Conservation (phyloP, 2,888 invertebrate genomes). For the Gerris lacustris region DNA sequence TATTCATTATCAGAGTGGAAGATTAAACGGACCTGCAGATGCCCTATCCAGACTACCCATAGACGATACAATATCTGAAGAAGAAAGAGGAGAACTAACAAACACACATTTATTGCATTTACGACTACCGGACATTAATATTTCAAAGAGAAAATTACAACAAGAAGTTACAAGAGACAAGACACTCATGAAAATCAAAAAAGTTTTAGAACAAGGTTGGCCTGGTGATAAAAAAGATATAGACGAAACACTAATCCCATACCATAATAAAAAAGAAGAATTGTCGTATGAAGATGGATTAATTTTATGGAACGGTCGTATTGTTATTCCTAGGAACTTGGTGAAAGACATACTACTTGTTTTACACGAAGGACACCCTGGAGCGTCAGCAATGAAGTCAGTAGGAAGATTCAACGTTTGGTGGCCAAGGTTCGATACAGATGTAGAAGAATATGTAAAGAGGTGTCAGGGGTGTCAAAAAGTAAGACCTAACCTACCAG, state of each 20-base stretch:
- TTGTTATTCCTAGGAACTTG: slow-evolving; percentile 15
- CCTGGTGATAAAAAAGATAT: slow-evolving; percentile 9
- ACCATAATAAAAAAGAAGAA: slow-evolving; percentile 13
- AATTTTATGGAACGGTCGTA: slow-evolving; percentile 16
- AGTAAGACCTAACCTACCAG: too few relatives aligned
- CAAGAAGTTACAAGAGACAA: slow-evolving; percentile 14
- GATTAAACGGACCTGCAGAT: slow-evolving; percentile 16
- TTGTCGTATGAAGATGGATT: too few relatives aligned
- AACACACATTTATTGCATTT: slow-evolving; percentile 3
- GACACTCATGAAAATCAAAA: slow-evolving; percentile 11
- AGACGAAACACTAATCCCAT: not conserved
- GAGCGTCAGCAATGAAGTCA: slow-evolving; percentile 14
- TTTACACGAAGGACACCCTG: slow-evolving; percentile 18
- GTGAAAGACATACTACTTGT: slow-evolving; percentile 12
- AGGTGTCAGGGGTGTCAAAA: not conserved
- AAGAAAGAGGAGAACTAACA: slow-evolving; percentile 6
- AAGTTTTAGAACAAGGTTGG: slow-evolving; percentile 19
- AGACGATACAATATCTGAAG: slow-evolving; percentile 2
- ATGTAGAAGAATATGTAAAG: not conserved
- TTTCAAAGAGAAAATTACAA: slow-evolving; percentile 10
- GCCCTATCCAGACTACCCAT: slow-evolving; percentile 20
- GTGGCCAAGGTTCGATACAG: not conserved
- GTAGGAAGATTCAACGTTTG: not conserved
- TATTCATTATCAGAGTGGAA: slow-evolving; percentile 18
- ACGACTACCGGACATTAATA: not conserved